These are phyloP conservation scores for Upupa epops DNA, from an alignment of 2,113 vertebrate genomes.

Conservation along the genomic window DNA sequence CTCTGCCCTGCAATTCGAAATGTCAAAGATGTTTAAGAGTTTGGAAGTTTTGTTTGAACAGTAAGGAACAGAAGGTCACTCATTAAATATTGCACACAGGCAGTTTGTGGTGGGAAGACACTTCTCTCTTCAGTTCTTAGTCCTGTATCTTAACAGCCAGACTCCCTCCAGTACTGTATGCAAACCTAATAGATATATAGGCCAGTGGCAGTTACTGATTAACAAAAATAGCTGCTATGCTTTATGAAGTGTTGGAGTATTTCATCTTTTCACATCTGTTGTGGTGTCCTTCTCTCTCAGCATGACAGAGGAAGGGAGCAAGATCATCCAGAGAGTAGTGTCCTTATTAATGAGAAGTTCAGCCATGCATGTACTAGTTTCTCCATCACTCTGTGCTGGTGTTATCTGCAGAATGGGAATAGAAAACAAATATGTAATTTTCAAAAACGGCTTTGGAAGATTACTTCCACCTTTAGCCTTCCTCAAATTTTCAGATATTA, in stretches of 20 bases:
- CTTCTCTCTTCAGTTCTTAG: neutral
- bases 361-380: constrained; percentile 8
- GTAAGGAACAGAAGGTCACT: neutral
- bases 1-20: neutral
- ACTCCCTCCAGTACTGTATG: neutral
- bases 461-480: constrained; percentile 20
- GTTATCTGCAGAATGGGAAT: constrained; percentile 32
- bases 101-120: neutral
- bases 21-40: neutral
- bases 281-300: constrained; percentile 40
- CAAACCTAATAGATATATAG: neutral
- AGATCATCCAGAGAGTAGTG: neutral
- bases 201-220: neutral
- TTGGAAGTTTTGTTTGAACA: neutral
- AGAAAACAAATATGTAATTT: neutral
- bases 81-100: neutral
- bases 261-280: neutral
- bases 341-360: constrained; percentile 16
- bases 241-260: neutral
- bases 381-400: neutral
- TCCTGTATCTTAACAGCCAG: neutral
- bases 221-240: neutral
- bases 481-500: too few species aligned
- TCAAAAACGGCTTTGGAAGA: constrained; percentile 35
- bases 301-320: neutral